Conservation (phyloP, 2,113 vertebrate species). For the Cyphotilapia sp. region DNA sequence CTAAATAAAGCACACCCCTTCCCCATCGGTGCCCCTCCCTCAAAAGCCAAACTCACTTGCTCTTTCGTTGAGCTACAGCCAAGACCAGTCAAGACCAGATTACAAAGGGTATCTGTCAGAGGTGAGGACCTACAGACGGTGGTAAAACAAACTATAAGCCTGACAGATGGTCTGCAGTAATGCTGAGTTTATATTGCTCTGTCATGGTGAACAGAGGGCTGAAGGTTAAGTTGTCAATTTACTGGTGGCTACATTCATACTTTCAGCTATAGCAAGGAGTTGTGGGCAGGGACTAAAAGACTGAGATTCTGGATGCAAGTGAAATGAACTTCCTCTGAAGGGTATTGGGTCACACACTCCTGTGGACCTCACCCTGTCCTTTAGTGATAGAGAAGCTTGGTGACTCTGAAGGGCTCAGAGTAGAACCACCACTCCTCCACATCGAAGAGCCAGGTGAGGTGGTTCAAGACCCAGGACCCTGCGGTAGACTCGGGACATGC, state of each 20-base stretch:
- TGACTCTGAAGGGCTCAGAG: neutral
- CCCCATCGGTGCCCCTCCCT: neutral
- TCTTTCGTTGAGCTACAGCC: neutral
- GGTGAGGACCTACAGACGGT: neutral
- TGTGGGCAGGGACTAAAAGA: neutral
- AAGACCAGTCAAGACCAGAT: neutral
- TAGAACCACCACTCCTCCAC: neutral
- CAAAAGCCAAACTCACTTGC: neutral
- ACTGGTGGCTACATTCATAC: neutral
- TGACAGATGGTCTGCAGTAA: neutral
- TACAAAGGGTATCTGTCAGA: neutral
- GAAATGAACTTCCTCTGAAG: neutral
- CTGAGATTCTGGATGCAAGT: neutral
- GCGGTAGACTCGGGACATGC: neutral
- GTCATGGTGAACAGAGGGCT: neutral
- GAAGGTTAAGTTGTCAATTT: neutral
- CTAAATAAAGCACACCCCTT: neutral
- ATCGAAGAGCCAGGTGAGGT: neutral
- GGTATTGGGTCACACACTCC: neutral
- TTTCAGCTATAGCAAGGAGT: neutral
- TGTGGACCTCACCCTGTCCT: neutral
- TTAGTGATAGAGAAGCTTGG: neutral
- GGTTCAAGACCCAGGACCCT: neutral
- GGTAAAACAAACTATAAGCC: neutral
- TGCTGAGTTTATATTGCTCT: neutral